Conservation (phyloP, 2,888 invertebrate species). For the Dendrolimus pini region DNA sequence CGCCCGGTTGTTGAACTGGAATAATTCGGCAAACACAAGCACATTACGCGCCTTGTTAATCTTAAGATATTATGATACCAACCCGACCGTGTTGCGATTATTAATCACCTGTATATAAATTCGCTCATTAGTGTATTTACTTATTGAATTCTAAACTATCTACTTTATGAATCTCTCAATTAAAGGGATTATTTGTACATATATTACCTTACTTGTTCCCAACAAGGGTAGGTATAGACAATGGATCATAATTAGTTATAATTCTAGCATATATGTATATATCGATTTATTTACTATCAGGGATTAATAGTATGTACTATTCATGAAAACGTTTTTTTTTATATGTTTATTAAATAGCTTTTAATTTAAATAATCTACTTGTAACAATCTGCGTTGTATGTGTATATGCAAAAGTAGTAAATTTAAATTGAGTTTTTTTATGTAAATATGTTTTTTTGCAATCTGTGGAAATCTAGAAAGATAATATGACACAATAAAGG, state of each 20-base stretch:
- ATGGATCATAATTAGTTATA: no score
- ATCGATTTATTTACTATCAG: no score
- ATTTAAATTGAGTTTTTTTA: neutral
- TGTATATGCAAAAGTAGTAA: no score
- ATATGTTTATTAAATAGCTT: no score
- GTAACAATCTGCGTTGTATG: no score
- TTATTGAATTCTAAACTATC: constrained; percentile 2
- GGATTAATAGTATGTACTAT: no score
- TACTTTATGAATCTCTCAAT: neutral
- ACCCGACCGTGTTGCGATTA: constrained; percentile 34
- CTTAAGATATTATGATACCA: constrained; percentile 48
- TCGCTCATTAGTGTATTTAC: constrained; percentile 10
- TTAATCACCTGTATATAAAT: constrained; percentile 29
- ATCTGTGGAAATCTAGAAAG: constrained; percentile 9
- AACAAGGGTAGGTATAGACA: no score
- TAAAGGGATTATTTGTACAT: no score
- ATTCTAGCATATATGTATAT: no score
- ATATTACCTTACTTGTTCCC: no score
- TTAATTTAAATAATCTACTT: no score
- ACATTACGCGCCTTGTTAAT: constrained; percentile 64
- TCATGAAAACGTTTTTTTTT: no score
- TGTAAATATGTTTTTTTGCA: constrained; percentile 1
- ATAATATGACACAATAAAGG: constrained; percentile 36
- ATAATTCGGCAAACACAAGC: constrained; percentile 73
- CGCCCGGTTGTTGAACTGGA: constrained; percentile 74